A percentile compares a stretch with the other conserved stretches of the same genome.
phyloP scores from a whole-genome alignment of 1,140 invertebrate species.

The Oryctes rhinoceros region DNA sequence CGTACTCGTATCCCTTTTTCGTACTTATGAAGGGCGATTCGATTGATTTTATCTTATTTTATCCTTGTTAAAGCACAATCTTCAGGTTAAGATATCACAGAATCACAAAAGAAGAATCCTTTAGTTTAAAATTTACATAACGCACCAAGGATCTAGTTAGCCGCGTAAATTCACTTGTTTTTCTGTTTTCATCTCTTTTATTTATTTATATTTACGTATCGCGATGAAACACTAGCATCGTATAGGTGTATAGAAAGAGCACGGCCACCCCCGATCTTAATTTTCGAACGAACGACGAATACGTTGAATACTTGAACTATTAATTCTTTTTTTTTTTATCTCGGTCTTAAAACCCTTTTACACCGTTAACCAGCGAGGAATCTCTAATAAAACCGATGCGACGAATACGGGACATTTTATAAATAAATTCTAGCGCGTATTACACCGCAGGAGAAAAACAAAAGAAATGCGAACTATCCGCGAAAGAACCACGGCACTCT shows the following conservation, averaged over 20 bases:
- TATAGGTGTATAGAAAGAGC: too few species aligned
- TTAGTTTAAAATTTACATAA: background rate
- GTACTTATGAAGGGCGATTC: too few species aligned
- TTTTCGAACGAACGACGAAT: background rate
- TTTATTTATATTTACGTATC: too few species aligned
- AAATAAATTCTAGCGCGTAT: background rate
- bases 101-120: background rate
- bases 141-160: background rate
- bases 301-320: background rate
- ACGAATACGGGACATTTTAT: background rate
- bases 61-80: background rate
- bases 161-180: conserved; percentile 5
- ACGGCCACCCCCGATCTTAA: background rate
- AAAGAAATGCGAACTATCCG: background rate
- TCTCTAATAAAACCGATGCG: background rate
- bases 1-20: too few species aligned
- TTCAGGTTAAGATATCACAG: background rate
- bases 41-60: too few species aligned
- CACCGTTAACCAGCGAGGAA: background rate
- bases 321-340: too few species aligned
- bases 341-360: background rate
- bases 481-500: background rate
- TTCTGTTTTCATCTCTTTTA: background rate
- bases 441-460: background rate
- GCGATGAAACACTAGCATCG: too few species aligned